A percentile compares a stretch with the other conserved stretches of the same genome.
phyloP scores from a whole-genome alignment of 2,888 invertebrate species.

The Sepioteuthis lessoniana region DNA sequence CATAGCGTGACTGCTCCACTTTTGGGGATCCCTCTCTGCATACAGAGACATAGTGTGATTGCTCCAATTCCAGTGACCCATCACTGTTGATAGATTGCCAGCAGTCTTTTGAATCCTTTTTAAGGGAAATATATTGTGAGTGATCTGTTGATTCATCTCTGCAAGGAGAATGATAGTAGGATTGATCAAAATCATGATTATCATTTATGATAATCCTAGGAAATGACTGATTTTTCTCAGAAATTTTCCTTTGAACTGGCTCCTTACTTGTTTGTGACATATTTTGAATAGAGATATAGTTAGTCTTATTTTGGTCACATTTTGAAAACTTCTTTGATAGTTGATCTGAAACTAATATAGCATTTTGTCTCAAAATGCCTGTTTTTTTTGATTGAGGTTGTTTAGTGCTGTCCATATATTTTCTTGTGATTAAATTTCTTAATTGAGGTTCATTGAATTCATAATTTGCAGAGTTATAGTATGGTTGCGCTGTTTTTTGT shows the following conservation, averaged over 20 bases:
- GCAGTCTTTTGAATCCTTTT: neutral
- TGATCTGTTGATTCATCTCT: neutral
- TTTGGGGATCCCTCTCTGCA: neutral
- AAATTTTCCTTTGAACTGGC: neutral
- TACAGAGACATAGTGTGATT: neutral
- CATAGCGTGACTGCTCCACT: neutral
- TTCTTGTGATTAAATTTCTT: neutral
- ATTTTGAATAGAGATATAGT: neutral
- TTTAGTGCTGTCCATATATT: neutral
- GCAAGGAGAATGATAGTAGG: neutral
- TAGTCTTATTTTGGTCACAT: neutral
- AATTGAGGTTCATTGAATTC: neutral
- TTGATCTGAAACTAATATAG: neutral
- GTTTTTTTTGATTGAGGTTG: neutral
- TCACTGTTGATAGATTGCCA: neutral
- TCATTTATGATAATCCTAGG: too few species aligned
- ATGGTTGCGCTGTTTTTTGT: neutral
- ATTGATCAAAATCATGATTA: neutral
- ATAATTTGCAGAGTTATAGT: neutral
- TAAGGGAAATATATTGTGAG: neutral
- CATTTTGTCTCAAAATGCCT: neutral
- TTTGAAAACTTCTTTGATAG: neutral
- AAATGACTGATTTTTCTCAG: conserved; percentile 4
- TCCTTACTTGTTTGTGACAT: too few species aligned
- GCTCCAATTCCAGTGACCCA: neutral